phyloP scores from a whole-genome alignment of 2,113 vertebrate species.

The Chlamydotis undulata region DNA sequence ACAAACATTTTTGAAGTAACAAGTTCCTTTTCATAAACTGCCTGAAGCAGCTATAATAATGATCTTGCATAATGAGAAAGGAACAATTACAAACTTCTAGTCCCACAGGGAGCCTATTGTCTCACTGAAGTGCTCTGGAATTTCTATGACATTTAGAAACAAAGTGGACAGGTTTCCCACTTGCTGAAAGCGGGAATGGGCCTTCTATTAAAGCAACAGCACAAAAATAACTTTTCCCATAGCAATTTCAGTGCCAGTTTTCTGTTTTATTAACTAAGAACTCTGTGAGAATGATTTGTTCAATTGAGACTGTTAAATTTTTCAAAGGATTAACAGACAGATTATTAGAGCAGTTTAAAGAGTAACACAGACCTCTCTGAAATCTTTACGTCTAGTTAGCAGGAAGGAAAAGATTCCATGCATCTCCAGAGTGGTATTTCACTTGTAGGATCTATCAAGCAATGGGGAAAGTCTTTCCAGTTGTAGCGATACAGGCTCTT shows the following conservation, averaged over 20 bases:
- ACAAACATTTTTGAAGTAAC: conserved; percentile 10
- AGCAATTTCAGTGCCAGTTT: neutral
- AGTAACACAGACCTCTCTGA: neutral
- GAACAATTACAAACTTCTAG: conserved; percentile 31
- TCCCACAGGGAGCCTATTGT: conserved; percentile 8
- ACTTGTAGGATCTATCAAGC: neutral
- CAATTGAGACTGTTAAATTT: neutral
- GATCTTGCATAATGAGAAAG: conserved; percentile 42
- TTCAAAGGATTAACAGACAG: conserved; percentile 3
- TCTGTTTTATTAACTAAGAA: conserved; percentile 47
- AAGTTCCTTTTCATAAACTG: conserved; percentile 40
- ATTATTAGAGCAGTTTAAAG: neutral
- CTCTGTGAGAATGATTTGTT: neutral
- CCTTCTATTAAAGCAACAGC: neutral
- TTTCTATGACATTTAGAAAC: conserved; percentile 44
- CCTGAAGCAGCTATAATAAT: conserved; percentile 43
- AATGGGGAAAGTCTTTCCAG: neutral
- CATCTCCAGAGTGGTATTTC: neutral
- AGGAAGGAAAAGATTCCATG: neutral
- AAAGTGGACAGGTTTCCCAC: neutral
- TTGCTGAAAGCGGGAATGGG: neutral
- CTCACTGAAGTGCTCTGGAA: neutral
- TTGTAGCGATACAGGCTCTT: neutral
- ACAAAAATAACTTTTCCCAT: neutral
- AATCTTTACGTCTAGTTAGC: neutral